Percentiles rank a stretch among this genome's conserved stretches.
These are phyloP conservation scores for Coreoperca whiteheadi DNA, from an alignment of 2,113 vertebrate genomes.

Conservation along the genomic window DNA sequence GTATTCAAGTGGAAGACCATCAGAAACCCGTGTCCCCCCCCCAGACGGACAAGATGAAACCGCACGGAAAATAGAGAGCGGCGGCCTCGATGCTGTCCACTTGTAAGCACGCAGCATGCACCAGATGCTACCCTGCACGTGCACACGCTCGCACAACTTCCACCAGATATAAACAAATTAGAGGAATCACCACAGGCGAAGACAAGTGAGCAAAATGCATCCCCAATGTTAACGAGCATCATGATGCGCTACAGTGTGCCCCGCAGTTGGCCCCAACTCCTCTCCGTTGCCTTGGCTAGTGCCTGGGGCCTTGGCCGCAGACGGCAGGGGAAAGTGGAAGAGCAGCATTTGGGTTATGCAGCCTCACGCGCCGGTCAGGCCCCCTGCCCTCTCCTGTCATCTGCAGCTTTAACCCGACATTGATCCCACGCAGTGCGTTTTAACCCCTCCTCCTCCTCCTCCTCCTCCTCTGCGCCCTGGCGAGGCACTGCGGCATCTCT, in stretches of 20 bases:
- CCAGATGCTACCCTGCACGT: constrained; percentile 67
- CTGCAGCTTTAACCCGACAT: constrained; percentile 73
- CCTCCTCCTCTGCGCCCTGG: constrained; percentile 14
- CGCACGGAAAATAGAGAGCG: constrained; percentile 58
- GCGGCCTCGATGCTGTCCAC: constrained; percentile 53
- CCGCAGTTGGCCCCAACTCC: constrained; percentile 38
- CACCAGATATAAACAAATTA: constrained; percentile 62
- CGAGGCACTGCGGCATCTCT: constrained; percentile 25
- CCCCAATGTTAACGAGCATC: constrained; percentile 54
- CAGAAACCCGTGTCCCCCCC: constrained; percentile 38
- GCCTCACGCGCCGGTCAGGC: constrained; percentile 21
- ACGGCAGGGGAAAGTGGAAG: constrained; percentile 10
- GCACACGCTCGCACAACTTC: constrained; percentile 30
- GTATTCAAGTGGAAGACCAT: constrained; percentile 64
- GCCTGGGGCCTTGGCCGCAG: constrained; percentile 42
- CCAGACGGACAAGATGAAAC: constrained; percentile 51
- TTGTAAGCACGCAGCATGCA: constrained; percentile 40
- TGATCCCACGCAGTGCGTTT: constrained; percentile 53
- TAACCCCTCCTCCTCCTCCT: constrained; percentile 55
- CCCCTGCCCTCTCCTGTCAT: constrained; percentile 59
- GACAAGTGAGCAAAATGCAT: constrained; percentile 56
- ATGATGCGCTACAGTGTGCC: background rate
- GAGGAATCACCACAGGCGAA: constrained; percentile 40
- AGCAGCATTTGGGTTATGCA: constrained; percentile 13
- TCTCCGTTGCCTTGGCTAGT: constrained; percentile 6